Conservation (phyloP, 2,797 vertebrate species). For the Dicrostonyx torquatus region DNA sequence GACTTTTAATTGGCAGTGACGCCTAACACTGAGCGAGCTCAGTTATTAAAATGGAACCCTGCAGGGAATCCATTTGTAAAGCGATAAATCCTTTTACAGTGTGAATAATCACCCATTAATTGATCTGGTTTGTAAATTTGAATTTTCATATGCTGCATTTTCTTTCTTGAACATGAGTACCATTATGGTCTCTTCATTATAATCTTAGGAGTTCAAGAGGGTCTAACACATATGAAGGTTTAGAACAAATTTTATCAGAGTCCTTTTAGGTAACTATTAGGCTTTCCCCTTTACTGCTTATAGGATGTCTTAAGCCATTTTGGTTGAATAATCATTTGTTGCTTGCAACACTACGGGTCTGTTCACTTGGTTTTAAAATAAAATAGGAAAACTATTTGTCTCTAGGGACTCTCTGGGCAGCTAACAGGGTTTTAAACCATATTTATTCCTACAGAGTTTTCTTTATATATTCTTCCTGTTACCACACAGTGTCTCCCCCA, state of each 20-base stretch:
- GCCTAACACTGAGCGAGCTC: conserved; percentile 71
- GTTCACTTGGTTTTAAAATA: conserved; percentile 48
- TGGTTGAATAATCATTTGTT: conserved; percentile 59
- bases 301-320: conserved; percentile 28
- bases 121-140: conserved; percentile 79
- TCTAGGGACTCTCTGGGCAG: not conserved
- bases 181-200: conserved; percentile 53
- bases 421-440: conserved; percentile 41
- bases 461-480: not conserved
- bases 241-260: not conserved
- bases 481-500: not conserved
- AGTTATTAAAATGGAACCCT: conserved; percentile 83
- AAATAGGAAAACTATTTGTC: conserved; percentile 24
- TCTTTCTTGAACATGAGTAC: conserved; percentile 49
- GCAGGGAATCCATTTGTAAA: conserved; percentile 82
- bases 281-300: conserved; percentile 38
- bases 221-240: not conserved
- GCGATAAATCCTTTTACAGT: conserved; percentile 80
- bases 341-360: conserved; percentile 14
- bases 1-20: conserved; percentile 82
- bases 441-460: not conserved
- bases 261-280: conserved; percentile 18
- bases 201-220: conserved; percentile 60
- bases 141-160: conserved; percentile 68
- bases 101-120: conserved; percentile 82